phyloP scores from a whole-genome alignment of 2,888 invertebrate species.

The Oscheius sp. region DNA sequence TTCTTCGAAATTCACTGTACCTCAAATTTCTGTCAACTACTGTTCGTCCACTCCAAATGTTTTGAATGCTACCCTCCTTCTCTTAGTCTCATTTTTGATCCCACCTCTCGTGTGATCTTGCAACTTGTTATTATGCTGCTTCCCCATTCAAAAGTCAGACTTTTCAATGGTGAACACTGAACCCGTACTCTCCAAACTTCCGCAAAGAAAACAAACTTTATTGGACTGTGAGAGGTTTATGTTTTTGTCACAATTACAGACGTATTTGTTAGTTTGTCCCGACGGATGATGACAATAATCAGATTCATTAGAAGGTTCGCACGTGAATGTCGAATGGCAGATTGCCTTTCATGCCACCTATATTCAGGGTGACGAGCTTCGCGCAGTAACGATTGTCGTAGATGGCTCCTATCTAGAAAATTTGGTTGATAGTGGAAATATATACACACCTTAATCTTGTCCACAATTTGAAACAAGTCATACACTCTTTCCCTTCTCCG shows the following conservation, averaged over 20 bases:
- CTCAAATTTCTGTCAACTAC: no score
- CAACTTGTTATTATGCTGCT: no score
- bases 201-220: no score
- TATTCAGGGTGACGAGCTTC: constrained; percentile 20
- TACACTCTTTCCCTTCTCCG: not conserved
- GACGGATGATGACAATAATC: not conserved
- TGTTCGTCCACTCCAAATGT: no score
- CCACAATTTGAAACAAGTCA: constrained; percentile 1
- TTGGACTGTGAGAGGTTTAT: not conserved
- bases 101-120: no score
- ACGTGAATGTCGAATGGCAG: constrained; percentile 27
- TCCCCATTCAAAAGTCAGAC: no score
- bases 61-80: no score
- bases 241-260: not conserved
- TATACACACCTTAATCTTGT: not conserved
- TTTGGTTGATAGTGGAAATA: not conserved
- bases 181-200: no score
- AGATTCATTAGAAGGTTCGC: constrained; percentile 10
- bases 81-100: no score
- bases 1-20: no score
- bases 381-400: constrained; percentile 25
- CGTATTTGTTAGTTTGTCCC: not conserved
- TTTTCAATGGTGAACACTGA: no score
- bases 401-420: constrained; percentile 10
- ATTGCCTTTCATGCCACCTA: constrained; percentile 23